These are phyloP conservation scores for Heliconius nattereri DNA, from an alignment of 1,140 invertebrate genomes.

Conservation along the genomic window DNA sequence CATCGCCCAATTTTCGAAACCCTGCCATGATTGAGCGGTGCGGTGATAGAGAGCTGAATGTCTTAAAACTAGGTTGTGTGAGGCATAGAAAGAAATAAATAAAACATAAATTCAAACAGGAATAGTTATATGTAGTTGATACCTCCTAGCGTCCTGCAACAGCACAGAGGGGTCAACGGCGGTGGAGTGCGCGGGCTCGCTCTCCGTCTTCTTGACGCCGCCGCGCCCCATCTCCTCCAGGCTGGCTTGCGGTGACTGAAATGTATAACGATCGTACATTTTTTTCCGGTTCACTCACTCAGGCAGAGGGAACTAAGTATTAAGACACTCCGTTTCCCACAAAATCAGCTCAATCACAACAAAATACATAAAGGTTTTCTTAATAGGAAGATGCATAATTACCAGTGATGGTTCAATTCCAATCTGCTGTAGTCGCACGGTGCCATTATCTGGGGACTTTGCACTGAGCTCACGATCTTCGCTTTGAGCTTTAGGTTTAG, in stretches of 20 bases:
- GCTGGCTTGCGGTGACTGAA: conserved; percentile 39
- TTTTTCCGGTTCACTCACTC: too few relatives aligned
- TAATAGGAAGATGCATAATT: conserved; percentile 33
- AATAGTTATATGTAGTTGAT: background rate
- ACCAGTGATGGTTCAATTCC: conserved; percentile 78
- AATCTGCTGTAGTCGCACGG: conserved; percentile 74
- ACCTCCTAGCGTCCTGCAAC: conserved; percentile 74
- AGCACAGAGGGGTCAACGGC: conserved; percentile 65
- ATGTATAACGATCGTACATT: background rate
- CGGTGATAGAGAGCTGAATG: too few relatives aligned
- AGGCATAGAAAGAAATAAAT: too few relatives aligned
- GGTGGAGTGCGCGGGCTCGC: conserved; percentile 63
- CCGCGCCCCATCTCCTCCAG: conserved; percentile 50
- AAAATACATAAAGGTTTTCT: background rate
- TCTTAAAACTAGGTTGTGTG: too few relatives aligned
- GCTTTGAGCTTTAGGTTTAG: conserved; percentile 77
- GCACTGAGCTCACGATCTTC: conserved; percentile 72
- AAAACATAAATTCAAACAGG: too few relatives aligned
- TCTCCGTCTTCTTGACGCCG: conserved; percentile 76
- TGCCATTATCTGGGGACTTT: conserved; percentile 60
- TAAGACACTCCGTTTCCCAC: too few relatives aligned
- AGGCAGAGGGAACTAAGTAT: too few relatives aligned
- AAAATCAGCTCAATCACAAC: too few relatives aligned
- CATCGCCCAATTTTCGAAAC: too few relatives aligned
- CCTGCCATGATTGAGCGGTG: too few relatives aligned